Conservation (phyloP, 2,113 vertebrate species). For the Suricata suricatta region DNA sequence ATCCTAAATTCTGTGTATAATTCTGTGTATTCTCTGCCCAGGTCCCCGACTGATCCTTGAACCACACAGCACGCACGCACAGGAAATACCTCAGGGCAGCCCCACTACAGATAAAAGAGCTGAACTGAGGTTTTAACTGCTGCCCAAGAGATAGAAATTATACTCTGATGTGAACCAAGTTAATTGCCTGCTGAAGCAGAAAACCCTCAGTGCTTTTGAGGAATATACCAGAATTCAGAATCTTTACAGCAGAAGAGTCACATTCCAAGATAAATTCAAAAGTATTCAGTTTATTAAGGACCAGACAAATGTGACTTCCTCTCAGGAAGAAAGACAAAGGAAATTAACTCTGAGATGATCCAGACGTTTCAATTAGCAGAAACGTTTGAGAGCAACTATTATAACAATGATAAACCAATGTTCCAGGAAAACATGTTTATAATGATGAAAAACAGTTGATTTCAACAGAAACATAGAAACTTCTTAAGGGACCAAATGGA, state of each 20-base stretch:
- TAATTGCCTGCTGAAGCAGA: neutral
- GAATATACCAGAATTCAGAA: neutral
- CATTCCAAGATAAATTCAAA: neutral
- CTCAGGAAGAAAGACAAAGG: neutral
- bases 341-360: neutral
- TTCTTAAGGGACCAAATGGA: neutral
- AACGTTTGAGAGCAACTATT: neutral
- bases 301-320: neutral
- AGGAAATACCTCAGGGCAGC: neutral
- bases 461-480: neutral
- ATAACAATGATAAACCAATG: neutral
- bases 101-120: neutral
- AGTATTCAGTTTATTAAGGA: neutral
- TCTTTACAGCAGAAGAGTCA: neutral
- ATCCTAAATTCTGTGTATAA: neutral
- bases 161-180: neutral
- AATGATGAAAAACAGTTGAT: neutral
- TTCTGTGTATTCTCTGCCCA: neutral
- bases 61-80: neutral
- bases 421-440: neutral
- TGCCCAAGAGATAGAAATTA: neutral
- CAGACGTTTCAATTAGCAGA: neutral
- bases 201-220: neutral
- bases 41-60: neutral
- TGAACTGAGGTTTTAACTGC: neutral